Conservation (phyloP, 1,140 invertebrate species). For the Potamilus streckersoni region DNA sequence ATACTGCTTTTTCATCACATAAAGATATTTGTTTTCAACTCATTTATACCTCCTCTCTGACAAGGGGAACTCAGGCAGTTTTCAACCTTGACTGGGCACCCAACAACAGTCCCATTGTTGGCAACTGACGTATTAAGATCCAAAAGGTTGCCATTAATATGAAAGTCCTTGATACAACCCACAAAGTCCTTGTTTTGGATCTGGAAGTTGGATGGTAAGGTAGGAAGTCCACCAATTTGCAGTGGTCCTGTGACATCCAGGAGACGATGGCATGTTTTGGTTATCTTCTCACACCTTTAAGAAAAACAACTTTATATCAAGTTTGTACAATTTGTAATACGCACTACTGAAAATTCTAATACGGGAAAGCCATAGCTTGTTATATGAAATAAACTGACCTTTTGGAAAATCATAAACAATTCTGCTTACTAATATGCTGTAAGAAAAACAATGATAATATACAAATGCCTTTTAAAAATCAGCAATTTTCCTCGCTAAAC, state of each 20-base stretch:
- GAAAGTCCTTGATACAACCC: constrained; percentile 92
- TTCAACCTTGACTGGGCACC: constrained; percentile 86
- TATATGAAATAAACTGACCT: neutral
- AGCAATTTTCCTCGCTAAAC: too few species aligned
- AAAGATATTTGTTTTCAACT: neutral
- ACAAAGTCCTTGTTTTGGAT: constrained; percentile 85
- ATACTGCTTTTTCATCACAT: too few species aligned
- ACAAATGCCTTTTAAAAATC: too few species aligned
- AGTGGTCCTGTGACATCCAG: constrained; percentile 95
- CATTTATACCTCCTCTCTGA: constrained; percentile 77
- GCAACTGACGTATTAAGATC: constrained; percentile 92
- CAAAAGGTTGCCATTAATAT: constrained; percentile 88
- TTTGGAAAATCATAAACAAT: neutral
- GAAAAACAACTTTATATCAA: neutral
- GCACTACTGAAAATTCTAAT: too few species aligned
- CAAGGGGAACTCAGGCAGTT: constrained; percentile 87
- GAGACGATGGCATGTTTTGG: constrained; percentile 85
- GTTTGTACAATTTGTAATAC: too few species aligned
- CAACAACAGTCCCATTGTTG: constrained; percentile 87
- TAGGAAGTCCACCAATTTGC: constrained; percentile 92
- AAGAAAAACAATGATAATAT: neutral
- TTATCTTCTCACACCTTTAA: constrained; percentile 35
- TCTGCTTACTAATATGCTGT: neutral
- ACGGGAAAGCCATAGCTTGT: neutral
- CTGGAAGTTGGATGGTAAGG: constrained; percentile 81